Evolutionary conservation across 2,797 vertebrate genomes (phyloP), one percentile per base, ranked within the genome.

Genomic region (Austrolebias charrua): DNA sequence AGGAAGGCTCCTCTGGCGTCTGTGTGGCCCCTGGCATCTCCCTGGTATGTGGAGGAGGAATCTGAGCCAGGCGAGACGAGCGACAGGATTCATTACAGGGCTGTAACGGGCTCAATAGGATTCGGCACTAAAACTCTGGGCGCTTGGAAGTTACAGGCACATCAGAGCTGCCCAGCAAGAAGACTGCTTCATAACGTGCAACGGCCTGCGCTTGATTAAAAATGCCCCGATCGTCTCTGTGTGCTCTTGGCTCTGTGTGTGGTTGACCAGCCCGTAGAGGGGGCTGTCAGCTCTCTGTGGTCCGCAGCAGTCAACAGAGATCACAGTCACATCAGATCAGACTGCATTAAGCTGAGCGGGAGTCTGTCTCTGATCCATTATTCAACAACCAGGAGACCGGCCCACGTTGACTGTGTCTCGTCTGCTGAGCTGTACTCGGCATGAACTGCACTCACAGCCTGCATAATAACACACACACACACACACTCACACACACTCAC

Each of bases 321-420:
- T 91, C 89, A 89, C 84, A 90, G 87, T 91, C 86, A 90, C 89
- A 89, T 89, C 90, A 90, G 88, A 90, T 90, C 89, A 90, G 89
- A 84, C 86, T 90, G 89, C 90, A 88, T 90, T 89, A 91, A 79
- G 84, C 88, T 86, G 88, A 89, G 90, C 85, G 78, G 84, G 90
- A 88, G 82, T 90, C 85, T 76, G 83, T 85, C 88, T 91, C 88
- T 85, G 87, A 91, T 92, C 87, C 90, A 92, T 92, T 90, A 92
- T 92, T 92, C 88, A 92, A 69, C 89, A 89, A 90, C 80, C 86
- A 86, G 78, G 89, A 90, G 91, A 90, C 88, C 73, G 55, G 87
- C 88, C 85, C 80, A 87, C 84, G 85, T 90, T 86, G 88, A 89
- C 88, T 85, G 85, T 84, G 84, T 91, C 87, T 91, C 75, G 88